Evolutionary conservation across 2,888 invertebrate genomes (phyloP), one percentile per base, ranked within the genome.

Genomic region (Phrixothrix hirtus): DNA sequence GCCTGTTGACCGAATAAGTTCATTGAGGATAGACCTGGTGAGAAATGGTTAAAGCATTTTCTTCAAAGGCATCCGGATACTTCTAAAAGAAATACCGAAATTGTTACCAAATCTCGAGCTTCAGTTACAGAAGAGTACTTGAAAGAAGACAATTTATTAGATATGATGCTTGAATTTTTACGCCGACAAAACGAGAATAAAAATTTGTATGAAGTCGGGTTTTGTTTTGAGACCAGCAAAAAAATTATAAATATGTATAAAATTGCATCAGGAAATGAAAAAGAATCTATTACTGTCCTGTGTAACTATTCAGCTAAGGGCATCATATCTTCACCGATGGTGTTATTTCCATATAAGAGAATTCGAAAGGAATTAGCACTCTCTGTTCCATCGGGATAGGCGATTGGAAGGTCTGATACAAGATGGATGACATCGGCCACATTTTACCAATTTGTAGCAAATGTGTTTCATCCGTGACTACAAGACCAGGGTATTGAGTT

Each of bases 371-470:
- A 58, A 16, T 26, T 61, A 6, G 42, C 51, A 15, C 26, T 48
- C 9, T 41, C 54, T 14, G 53, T 60, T 31, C 62, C 61, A 16
- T 43, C 48, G 15, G 54, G 39, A 15, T 64, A 58, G 58, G 51
- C 31, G 11, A 57, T 62, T 11, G 60, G 58, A 11, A 31, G 56
- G 34, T 48, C 38, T 25, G 58, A 62, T 39, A 29, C 41, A 16
- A 62, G 62, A 26, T 63, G 63, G 62, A 62, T 64, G 63, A 47
- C 32, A 30, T 29, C 55, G 13, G 52, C 32, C 17, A 57, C 51
- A 17, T 63, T 63, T 37, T 55, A 35, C 43, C 58, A 62, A 34
- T 63, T 63, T 49, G 37, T 60, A 17, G 54, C 52, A 13, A 55
- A 59, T 52, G 44, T 34, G 39, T 58, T 44, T 29, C 54, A 44